Conservation (phyloP, 2,797 vertebrate species). For the Peromyscus attwateri region DNA sequence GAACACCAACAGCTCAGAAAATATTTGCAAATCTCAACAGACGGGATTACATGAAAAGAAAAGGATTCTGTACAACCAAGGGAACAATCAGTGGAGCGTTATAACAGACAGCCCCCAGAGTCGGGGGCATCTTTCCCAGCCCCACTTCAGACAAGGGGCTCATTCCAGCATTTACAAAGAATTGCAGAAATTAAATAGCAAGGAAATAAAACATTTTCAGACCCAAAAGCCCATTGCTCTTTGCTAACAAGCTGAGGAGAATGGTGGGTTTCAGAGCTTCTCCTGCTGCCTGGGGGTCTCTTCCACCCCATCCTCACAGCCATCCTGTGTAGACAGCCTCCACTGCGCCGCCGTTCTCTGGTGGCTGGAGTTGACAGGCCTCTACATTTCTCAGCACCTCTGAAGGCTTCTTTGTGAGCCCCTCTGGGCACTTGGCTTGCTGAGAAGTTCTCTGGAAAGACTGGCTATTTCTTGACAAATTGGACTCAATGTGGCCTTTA, state of each 20-base stretch:
- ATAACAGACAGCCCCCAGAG: neutral
- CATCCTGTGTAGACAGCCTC: neutral
- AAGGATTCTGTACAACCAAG: neutral
- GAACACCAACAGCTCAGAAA: neutral
- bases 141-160: neutral
- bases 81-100: neutral
- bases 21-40: neutral
- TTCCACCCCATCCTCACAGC: neutral
- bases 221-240: neutral
- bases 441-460: constrained; percentile 39
- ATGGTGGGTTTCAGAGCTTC: neutral
- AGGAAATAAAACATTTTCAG: constrained; percentile 3
- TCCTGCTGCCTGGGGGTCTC: neutral
- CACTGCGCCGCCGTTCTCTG: neutral
- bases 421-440: neutral
- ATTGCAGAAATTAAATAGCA: neutral
- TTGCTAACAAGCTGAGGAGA: neutral
- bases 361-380: neutral
- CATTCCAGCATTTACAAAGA: neutral
- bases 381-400: neutral
- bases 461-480: neutral
- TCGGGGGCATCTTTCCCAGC: neutral
- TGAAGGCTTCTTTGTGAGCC: neutral
- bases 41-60: neutral
- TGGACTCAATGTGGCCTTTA: constrained; percentile 1